Percentiles rank a stretch among this genome's conserved stretches.
Evolutionary conservation across 2,888 invertebrate genomes (phyloP).

Genomic region (Autographa pulchrina): DNA sequence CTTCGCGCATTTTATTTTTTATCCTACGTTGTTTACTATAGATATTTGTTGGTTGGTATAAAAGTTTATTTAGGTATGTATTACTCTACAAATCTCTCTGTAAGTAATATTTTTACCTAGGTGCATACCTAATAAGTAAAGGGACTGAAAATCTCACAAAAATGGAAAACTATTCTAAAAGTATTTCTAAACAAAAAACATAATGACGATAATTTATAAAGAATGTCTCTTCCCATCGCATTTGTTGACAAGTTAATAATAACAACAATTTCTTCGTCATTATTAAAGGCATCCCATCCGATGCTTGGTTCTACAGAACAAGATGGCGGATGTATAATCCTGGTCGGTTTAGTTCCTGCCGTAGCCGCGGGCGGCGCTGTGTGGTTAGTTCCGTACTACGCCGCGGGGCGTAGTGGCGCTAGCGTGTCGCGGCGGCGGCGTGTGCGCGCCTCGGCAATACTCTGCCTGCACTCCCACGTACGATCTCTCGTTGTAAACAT

Average conservation of each 20-base stretch:
- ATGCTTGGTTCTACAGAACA: slow-evolving; percentile 68
- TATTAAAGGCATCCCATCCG: slow-evolving; percentile 65
- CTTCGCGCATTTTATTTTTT: slow-evolving; percentile 46
- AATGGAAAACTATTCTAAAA: neutral
- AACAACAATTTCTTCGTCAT: slow-evolving; percentile 70
- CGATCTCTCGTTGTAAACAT: slow-evolving; percentile 85
- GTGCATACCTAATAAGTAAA: too few relatives aligned
- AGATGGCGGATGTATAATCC: slow-evolving; percentile 80
- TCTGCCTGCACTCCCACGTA: slow-evolving; percentile 86
- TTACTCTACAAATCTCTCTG: too few relatives aligned
- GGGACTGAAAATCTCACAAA: too few relatives aligned
- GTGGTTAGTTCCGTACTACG: slow-evolving; percentile 79
- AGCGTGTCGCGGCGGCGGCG: slow-evolving; percentile 72
- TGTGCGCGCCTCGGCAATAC: slow-evolving; percentile 53
- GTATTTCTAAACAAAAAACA: slow-evolving; percentile 13
- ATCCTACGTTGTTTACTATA: neutral
- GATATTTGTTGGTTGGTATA: neutral
- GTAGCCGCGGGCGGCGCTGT: slow-evolving; percentile 74
- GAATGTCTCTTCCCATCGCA: slow-evolving; percentile 50
- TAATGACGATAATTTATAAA: slow-evolving; percentile 44
- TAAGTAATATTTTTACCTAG: too few relatives aligned
- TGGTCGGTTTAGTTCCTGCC: slow-evolving; percentile 63
- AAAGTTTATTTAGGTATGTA: neutral
- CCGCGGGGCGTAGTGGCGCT: slow-evolving; percentile 75
- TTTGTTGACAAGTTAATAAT: slow-evolving; percentile 65